A percentile compares a stretch with the other conserved stretches of the same genome.
These are phyloP conservation scores for Acanthurus leucopareius DNA, from an alignment of 2,797 vertebrate genomes.

Conservation along the genomic window DNA sequence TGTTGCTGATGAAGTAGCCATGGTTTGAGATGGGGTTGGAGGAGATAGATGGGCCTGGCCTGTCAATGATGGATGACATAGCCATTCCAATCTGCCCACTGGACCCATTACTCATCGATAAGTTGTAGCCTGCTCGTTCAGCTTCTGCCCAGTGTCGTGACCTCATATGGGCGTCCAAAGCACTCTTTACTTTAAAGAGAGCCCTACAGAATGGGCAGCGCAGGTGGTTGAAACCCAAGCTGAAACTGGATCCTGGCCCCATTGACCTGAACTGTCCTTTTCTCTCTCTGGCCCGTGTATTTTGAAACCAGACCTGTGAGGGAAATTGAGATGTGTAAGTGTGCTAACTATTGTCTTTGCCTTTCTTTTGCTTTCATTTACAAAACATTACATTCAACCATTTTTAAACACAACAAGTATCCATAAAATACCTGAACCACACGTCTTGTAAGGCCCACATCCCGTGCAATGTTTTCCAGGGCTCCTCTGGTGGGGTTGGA, in stretches of 20 bases:
- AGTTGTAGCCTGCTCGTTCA: conserved; percentile 94
- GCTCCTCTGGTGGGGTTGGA: conserved; percentile 99
- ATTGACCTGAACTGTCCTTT: conserved; percentile 98
- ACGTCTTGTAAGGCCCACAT: conserved; percentile 97
- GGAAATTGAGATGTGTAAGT: neutral
- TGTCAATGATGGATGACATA: conserved; percentile 74
- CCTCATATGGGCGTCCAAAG: conserved; percentile 97
- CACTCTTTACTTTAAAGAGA: conserved; percentile 98
- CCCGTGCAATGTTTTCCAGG: conserved; percentile 97
- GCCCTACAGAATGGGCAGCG: conserved; percentile 98
- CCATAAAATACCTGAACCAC: conserved; percentile 92
- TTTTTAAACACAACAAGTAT: conserved; percentile 11
- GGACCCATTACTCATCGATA: conserved; percentile 90
- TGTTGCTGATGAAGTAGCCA: conserved; percentile 89
- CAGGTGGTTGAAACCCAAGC: conserved; percentile 92
- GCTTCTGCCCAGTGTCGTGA: conserved; percentile 99
- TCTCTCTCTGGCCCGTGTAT: conserved; percentile 96
- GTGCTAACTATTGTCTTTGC: neutral
- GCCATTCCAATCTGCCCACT: conserved; percentile 83
- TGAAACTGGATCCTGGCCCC: conserved; percentile 87
- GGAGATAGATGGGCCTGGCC: conserved; percentile 89
- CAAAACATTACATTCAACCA: neutral
- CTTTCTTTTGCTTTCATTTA: neutral
- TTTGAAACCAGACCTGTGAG: conserved; percentile 98
- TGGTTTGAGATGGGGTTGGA: conserved; percentile 88